Percentiles rank a stretch among this genome's conserved stretches.
Conservation (phyloP, 2,113 vertebrate genomes). For the Chaetodon trifascialis region DNA sequence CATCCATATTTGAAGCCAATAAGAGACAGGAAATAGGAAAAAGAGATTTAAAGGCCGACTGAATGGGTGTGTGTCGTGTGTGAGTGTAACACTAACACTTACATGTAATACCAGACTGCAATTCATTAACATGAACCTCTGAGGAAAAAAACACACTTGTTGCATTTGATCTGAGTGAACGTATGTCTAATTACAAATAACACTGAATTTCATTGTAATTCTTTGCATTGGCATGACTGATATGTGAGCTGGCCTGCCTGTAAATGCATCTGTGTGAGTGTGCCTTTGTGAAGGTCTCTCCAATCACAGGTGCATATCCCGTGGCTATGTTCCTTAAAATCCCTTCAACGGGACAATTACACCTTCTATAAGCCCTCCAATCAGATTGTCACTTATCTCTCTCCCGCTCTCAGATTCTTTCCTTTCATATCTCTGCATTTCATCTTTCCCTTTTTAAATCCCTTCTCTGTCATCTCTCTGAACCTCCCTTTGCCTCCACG, state of each 20-base stretch:
- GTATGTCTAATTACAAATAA: not conserved
- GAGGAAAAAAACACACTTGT: not conserved
- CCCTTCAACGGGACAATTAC: conserved; percentile 56
- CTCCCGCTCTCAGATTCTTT: conserved; percentile 37
- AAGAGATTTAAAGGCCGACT: too few species aligned
- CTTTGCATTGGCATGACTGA: conserved; percentile 11
- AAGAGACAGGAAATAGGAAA: too few species aligned
- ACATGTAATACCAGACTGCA: not conserved
- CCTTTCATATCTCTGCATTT: conserved; percentile 52
- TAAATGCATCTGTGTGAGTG: conserved; percentile 14
- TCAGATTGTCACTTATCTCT: conserved; percentile 61
- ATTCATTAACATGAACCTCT: not conserved
- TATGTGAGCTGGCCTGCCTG: not conserved
- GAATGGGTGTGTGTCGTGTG: too few species aligned
- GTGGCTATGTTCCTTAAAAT: conserved; percentile 59
- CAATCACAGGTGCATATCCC: conserved; percentile 74
- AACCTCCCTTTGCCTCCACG: too few species aligned
- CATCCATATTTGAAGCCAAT: not conserved
- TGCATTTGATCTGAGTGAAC: conserved; percentile 2
- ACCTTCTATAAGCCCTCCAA: conserved; percentile 59
- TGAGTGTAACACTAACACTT: not conserved
- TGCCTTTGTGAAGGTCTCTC: conserved; percentile 44
- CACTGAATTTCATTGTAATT: not conserved
- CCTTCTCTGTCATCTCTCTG: conserved; percentile 50
- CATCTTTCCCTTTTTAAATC: conserved; percentile 54